Evolutionary conservation across 1,140 invertebrate genomes (phyloP), one percentile per base, ranked within the genome.

Genomic region (Eupeodes corollae): DNA sequence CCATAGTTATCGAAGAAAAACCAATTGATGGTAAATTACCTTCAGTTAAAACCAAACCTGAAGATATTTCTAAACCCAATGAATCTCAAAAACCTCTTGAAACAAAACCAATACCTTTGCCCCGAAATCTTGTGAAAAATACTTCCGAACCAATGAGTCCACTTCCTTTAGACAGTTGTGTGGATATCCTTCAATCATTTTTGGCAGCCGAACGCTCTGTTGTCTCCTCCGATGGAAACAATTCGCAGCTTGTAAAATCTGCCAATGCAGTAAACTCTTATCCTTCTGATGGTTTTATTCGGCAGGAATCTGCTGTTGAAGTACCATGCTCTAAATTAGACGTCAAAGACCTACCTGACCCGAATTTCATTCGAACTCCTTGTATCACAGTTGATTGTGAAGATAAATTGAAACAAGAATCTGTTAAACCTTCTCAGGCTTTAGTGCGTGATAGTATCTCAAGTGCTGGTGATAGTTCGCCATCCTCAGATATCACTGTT

Each of bases 61-160:
- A 26, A 8, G 8, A 26, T 26, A 26, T 8, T 26, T 8, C 3
- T 26, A 8, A 3, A 26, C 3, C 21, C 3, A 26, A 26, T 26
- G 21, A 26, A 26, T 26, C 21, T 26, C 21, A 26, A 26, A 26
- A 26, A 46, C 47, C 43, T 18, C 46, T 42, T 42, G n/a, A 43
- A 16, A 50, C 51, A 6, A 46, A 48, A 21, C 62, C 59, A n/a
- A 65, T 58, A 42, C 44, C 62, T 13, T 19, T 65, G 34, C 52
- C 55, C 31, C 52, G 62, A 35, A 59, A 56, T 44, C 62, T 59
- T 48, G 21, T 3, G 8, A 5, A 5, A 8, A 26, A 13, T 33
- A 50, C 9, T 65, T 60, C 33, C 32, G 51, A 5, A 58, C 63
- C 13, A 65, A 65, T 45, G 58, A 61, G 32, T 65, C 63, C 12